Percentiles rank a stretch among this genome's conserved stretches.
Conservation (phyloP, 2,888 invertebrate genomes). For the Standfussiana lucernea region DNA sequence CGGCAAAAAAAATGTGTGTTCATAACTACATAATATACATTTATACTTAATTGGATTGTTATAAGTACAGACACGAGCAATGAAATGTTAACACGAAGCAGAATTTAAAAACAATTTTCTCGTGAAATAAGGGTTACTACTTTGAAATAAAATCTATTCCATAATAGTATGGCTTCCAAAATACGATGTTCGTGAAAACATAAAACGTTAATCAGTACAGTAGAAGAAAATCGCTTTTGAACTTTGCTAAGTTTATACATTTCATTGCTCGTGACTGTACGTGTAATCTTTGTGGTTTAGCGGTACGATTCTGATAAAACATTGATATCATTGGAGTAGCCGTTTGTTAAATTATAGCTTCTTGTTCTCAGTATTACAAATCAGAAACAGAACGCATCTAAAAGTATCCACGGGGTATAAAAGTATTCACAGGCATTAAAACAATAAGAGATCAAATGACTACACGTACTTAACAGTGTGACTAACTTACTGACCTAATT, state of each 20-base stretch:
- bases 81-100: background rate
- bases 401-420: background rate
- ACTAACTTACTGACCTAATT: slow-evolving; percentile 34
- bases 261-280: background rate
- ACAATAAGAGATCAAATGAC: background rate
- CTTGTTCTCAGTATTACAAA: background rate
- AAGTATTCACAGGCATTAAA: background rate
- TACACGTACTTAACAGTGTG: background rate
- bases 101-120: background rate
- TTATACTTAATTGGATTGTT: slow-evolving; percentile 40
- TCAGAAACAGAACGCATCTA: background rate
- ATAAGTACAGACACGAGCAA: background rate
- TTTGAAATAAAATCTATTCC: background rate
- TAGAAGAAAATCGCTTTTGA: background rate
- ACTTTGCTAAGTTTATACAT: background rate
- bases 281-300: slow-evolving; percentile 21
- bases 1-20: slow-evolving; percentile 31
- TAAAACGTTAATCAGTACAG: background rate
- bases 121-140: background rate
- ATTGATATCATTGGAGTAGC: background rate
- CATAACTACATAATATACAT: slow-evolving; percentile 1
- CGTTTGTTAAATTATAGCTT: background rate
- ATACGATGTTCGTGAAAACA: background rate
- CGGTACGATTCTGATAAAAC: background rate
- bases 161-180: background rate